These are phyloP conservation scores for Syrrhaptes paradoxus DNA, from an alignment of 2,113 vertebrate species.

Conservation along the genomic window DNA sequence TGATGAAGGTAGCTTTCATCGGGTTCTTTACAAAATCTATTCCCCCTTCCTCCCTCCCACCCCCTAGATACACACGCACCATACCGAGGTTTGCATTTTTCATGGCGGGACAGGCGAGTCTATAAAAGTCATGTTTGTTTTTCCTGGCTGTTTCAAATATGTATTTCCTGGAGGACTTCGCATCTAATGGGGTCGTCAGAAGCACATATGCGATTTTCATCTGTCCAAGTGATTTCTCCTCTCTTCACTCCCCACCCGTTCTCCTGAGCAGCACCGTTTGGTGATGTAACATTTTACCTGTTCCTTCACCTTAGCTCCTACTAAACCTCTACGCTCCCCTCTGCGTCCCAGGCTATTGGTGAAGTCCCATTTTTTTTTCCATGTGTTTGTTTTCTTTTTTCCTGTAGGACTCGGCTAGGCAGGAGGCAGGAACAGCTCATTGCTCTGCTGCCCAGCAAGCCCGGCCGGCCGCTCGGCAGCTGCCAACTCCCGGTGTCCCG, in stretches of 20 bases:
- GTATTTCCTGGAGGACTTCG: constrained; percentile 61
- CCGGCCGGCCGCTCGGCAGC: background rate
- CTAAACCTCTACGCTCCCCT: background rate
- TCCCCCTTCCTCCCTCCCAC: constrained; percentile 8
- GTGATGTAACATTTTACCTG: background rate
- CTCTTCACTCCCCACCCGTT: background rate
- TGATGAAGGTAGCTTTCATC: constrained; percentile 45
- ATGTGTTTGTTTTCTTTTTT: background rate
- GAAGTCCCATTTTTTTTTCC: background rate
- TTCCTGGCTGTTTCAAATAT: constrained; percentile 61
- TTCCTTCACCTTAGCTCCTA: background rate
- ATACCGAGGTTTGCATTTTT: constrained; percentile 53
- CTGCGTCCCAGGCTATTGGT: background rate
- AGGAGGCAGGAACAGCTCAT: background rate
- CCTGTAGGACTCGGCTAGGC: background rate
- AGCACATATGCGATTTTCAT: constrained; percentile 55
- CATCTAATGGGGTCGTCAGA: constrained; percentile 56
- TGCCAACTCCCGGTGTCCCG: background rate
- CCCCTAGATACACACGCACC: constrained; percentile 15
- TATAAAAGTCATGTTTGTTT: constrained; percentile 64
- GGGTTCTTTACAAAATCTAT: constrained; percentile 38
- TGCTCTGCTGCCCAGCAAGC: no score
- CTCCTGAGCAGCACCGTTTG: background rate
- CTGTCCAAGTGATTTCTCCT: constrained; percentile 11
- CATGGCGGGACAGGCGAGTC: constrained; percentile 47